phyloP scores from a whole-genome alignment of 2,797 vertebrate species.

The Gallinago stenura region DNA sequence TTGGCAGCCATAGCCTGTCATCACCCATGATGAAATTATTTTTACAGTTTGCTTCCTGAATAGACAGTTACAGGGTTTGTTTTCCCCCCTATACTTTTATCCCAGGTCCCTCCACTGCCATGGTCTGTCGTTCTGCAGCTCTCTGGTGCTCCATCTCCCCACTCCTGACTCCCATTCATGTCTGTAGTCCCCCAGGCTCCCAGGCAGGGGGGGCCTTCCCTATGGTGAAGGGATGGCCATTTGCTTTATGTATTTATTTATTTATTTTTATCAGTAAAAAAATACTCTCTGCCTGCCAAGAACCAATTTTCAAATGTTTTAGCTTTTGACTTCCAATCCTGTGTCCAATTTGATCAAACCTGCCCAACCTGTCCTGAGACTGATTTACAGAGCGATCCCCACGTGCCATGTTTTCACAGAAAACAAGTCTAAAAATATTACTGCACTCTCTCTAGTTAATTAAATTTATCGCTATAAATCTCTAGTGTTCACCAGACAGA shows the following conservation, averaged over 20 bases:
- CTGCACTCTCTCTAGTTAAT: neutral
- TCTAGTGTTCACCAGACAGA: neutral
- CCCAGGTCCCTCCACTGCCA: neutral
- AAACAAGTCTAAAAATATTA: neutral
- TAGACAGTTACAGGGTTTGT: neutral
- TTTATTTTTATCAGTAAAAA: neutral
- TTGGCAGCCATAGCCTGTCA: neutral
- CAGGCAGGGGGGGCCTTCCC: neutral
- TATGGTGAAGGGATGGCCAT: neutral
- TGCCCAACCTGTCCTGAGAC: neutral
- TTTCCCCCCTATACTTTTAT: neutral
- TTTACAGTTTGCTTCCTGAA: neutral
- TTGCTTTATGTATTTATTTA: neutral
- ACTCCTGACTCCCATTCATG: fast-evolving
- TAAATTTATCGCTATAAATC: neutral
- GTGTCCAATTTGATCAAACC: neutral
- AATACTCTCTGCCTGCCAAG: neutral
- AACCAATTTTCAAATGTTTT: neutral
- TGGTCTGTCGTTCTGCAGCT: neutral
- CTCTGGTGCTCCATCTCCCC: neutral
- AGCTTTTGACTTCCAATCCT: neutral
- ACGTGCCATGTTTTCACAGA: neutral
- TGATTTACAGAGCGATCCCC: neutral
- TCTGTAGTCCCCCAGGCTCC: neutral
- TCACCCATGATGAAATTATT: neutral